phyloP scores from a whole-genome alignment of 2,888 invertebrate genomes.

The Neuroscelio doddi region DNA sequence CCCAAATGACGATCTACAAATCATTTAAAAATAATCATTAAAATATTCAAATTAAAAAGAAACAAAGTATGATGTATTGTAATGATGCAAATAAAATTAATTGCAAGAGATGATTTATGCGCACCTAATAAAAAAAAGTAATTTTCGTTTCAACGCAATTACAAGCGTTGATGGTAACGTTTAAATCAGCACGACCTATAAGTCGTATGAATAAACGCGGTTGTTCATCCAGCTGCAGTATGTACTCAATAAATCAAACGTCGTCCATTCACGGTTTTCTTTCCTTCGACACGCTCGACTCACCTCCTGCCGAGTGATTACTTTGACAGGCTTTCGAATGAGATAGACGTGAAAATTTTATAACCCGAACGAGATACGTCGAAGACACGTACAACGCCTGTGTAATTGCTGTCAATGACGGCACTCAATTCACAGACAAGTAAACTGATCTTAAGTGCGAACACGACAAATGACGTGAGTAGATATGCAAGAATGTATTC shows the following conservation, averaged over 20 bases:
- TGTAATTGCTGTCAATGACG: conserved; percentile 41
- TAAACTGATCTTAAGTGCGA: conserved; percentile 34
- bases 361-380: conserved; percentile 32
- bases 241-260: conserved; percentile 42
- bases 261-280: conserved; percentile 35
- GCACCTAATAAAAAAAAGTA: conserved; percentile 25
- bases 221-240: conserved; percentile 29
- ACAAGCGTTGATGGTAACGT: conserved; percentile 41
- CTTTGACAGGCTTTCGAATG: conserved; percentile 42
- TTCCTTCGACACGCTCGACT: conserved; percentile 30
- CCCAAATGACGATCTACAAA: no score
- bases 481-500: conserved; percentile 29
- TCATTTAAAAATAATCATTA: no score
- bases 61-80: neutral
- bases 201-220: conserved; percentile 24
- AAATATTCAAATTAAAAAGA: neutral
- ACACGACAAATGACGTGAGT: conserved; percentile 16
- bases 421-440: conserved; percentile 24
- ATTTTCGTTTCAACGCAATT: conserved; percentile 33
- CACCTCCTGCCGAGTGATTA: conserved; percentile 41
- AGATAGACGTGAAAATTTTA: conserved; percentile 41
- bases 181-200: conserved; percentile 26
- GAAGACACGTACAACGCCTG: conserved; percentile 34
- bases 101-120: conserved; percentile 29
- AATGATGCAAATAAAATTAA: neutral